Percentiles rank a stretch among this genome's conserved stretches.
Evolutionary conservation across 2,113 vertebrate species (phyloP).

Genomic region (Fukomys damarensis): DNA sequence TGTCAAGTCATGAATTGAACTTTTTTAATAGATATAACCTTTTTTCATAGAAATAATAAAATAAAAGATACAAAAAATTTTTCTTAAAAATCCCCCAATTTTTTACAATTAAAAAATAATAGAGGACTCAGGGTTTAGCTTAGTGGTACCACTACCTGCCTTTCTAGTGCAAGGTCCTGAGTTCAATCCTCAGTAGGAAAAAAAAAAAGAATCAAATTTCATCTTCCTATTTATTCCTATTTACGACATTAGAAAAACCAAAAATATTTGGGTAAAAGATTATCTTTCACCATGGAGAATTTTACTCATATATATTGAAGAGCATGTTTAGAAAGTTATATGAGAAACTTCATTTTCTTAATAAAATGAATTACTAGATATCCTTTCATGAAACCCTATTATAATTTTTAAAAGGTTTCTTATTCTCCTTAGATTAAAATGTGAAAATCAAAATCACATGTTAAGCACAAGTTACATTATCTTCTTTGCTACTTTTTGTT

Average conservation of each 20-base stretch:
- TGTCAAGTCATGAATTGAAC: not conserved
- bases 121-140: no score
- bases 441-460: slow-evolving; percentile 76
- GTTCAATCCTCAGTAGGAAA: no score
- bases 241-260: slow-evolving; percentile 11
- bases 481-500: slow-evolving; percentile 76
- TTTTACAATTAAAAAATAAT: slow-evolving; percentile 1
- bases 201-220: not conserved
- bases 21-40: no score
- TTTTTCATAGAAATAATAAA: no score
- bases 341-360: not conserved
- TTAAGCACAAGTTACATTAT: slow-evolving; percentile 79
- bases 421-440: slow-evolving; percentile 61
- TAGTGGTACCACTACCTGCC: no score
- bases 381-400: slow-evolving; percentile 31
- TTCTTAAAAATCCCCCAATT: not conserved
- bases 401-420: slow-evolving; percentile 60
- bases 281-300: slow-evolving; percentile 36
- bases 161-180: no score
- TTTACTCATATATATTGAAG: slow-evolving; percentile 16
- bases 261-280: not conserved
- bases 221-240: slow-evolving; percentile 56
- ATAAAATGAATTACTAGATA: slow-evolving; percentile 46
- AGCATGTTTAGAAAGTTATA: not conserved
- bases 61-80: not conserved